A percentile compares a stretch with the other conserved stretches of the same genome.
Conservation (phyloP, 2,113 vertebrate genomes). For the Vimba vimba region DNA sequence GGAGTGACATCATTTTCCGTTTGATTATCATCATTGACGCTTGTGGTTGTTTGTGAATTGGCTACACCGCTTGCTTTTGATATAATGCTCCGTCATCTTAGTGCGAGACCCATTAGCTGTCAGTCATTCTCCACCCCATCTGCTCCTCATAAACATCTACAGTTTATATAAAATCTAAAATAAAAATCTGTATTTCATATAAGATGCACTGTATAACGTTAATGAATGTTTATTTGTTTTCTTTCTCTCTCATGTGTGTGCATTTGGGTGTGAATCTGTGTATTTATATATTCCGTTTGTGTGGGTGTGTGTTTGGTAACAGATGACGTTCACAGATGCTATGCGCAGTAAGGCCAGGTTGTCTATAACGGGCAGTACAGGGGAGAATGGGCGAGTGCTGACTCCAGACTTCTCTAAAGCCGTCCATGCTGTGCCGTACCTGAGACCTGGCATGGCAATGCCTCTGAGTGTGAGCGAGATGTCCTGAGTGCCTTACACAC, state of each 20-base stretch:
- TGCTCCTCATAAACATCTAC: conserved; percentile 51
- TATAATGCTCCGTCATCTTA: conserved; percentile 40
- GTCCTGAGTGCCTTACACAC: conserved; percentile 99
- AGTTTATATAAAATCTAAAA: neutral
- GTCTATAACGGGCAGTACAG: conserved; percentile 94
- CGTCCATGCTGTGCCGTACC: conserved; percentile 94
- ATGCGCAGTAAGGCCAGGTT: conserved; percentile 96
- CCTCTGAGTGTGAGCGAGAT: conserved; percentile 98
- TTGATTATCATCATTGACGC: conserved; percentile 35
- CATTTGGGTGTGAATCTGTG: conserved; percentile 32
- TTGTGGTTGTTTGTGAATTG: conserved; percentile 44
- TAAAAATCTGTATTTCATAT: neutral
- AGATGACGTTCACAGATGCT: conserved; percentile 95
- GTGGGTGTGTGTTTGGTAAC: conserved; percentile 72
- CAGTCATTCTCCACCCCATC: conserved; percentile 59
- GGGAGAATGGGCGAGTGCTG: conserved; percentile 93
- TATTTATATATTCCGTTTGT: conserved; percentile 24
- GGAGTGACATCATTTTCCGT: neutral
- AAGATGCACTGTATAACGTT: neutral
- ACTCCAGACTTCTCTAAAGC: conserved; percentile 93
- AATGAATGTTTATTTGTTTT: conserved; percentile 23
- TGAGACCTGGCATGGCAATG: conserved; percentile 99
- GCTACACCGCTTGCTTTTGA: conserved; percentile 38
- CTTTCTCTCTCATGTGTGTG: conserved; percentile 22
- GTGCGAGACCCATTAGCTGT: conserved; percentile 53